Conservation (phyloP, 2,888 invertebrate species). For the Drosophila rubida region DNA sequence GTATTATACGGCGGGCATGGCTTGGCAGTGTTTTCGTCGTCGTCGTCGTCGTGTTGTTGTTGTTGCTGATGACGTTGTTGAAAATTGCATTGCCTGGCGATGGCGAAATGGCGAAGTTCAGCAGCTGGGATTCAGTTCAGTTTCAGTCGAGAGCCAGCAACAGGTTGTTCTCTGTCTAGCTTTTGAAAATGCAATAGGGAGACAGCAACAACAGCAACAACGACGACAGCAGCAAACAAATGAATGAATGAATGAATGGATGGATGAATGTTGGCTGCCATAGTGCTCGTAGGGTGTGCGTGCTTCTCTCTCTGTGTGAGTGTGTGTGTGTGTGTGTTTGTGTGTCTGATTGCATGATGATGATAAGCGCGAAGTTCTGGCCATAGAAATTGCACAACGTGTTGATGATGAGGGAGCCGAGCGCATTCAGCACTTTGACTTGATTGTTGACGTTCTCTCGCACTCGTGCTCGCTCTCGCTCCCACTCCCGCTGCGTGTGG, state of each 20-base stretch:
- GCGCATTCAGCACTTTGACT: slow-evolving; percentile 50
- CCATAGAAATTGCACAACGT: slow-evolving; percentile 76
- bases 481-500: slow-evolving; percentile 7
- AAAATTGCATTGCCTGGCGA: slow-evolving; percentile 77
- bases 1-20: slow-evolving; percentile 65
- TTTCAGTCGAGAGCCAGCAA: slow-evolving; percentile 62
- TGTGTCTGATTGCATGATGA: slow-evolving; percentile 74
- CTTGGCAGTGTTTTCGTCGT: slow-evolving; percentile 29
- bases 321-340: slow-evolving; percentile 36
- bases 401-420: slow-evolving; percentile 63
- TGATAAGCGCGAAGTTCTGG: slow-evolving; percentile 79
- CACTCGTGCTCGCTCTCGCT: slow-evolving; percentile 1
- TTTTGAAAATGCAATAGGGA: slow-evolving; percentile 74
- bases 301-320: slow-evolving; percentile 2
- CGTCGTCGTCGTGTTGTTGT: slow-evolving; percentile 20
- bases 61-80: slow-evolving; percentile 74
- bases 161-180: slow-evolving; percentile 69
- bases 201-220: slow-evolving; percentile 50
- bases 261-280: slow-evolving; percentile 22
- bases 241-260: slow-evolving; percentile 47
- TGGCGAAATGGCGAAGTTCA: slow-evolving; percentile 73
- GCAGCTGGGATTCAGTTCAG: slow-evolving; percentile 48
- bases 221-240: slow-evolving; percentile 36
- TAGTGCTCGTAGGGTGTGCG: background rate
- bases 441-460: slow-evolving; percentile 50